These are phyloP conservation scores for Drosophila basisetae DNA, from an alignment of 2,888 invertebrate genomes.

Conservation along the genomic window DNA sequence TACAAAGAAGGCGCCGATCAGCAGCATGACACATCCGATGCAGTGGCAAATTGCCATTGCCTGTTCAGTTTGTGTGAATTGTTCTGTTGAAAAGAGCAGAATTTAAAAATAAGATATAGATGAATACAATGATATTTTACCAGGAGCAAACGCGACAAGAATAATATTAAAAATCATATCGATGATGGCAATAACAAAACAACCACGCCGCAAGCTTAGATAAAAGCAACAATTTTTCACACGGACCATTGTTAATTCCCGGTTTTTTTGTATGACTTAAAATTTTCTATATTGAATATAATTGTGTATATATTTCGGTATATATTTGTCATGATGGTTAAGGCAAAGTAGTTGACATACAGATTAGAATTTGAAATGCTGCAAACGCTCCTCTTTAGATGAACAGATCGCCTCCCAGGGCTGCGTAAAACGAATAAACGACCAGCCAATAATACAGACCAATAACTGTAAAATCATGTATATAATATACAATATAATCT, in stretches of 20 bases:
- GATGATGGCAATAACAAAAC: conserved; percentile 21
- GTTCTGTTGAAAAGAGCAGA: background rate
- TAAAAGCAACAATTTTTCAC: conserved; percentile 31
- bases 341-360: conserved; percentile 32
- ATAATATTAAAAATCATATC: conserved; percentile 29
- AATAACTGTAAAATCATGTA: conserved; percentile 27
- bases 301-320: conserved; percentile 2
- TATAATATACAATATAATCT: background rate
- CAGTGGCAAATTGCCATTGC: conserved; percentile 68
- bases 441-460: conserved; percentile 64
- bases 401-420: conserved; percentile 65
- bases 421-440: conserved; percentile 71
- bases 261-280: background rate
- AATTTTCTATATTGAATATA: background rate
- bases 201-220: conserved; percentile 42
- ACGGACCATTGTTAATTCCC: background rate
- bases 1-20: conserved; percentile 56
- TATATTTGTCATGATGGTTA: conserved; percentile 38
- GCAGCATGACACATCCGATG: conserved; percentile 58
- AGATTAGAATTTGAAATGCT: conserved; percentile 39
- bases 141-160: conserved; percentile 3
- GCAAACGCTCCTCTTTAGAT: conserved; percentile 31
- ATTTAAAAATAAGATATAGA: background rate
- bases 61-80: conserved; percentile 29
- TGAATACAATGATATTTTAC: conserved; percentile 15